Evolutionary conservation across 2,888 invertebrate genomes (phyloP).

Genomic region (Steinernema hermaphroditum): DNA sequence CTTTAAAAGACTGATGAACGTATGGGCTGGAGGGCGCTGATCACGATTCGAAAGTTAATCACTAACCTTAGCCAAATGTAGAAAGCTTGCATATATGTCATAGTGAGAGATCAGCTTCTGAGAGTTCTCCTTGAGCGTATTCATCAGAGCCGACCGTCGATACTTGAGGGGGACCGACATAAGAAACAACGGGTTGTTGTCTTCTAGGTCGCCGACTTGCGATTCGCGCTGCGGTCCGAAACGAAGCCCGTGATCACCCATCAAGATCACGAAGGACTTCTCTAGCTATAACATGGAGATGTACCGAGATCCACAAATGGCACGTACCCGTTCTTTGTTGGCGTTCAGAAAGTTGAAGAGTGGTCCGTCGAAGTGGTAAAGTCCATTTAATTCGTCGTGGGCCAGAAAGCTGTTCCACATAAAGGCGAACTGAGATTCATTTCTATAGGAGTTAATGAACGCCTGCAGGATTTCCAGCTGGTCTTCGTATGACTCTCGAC

Average conservation of each 20-base stretch:
- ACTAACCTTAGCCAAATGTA: neutral
- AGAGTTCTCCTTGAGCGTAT: neutral
- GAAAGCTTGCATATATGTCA: neutral
- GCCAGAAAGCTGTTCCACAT: neutral
- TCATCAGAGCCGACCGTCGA: neutral
- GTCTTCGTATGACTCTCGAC: neutral
- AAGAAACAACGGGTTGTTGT: neutral
- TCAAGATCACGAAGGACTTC: neutral
- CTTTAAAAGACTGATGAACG: no score
- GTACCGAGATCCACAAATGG: neutral
- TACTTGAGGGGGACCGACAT: neutral
- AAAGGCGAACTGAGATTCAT: neutral
- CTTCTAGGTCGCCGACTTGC: no score
- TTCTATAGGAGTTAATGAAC: neutral
- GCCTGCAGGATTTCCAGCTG: neutral
- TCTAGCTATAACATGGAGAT: neutral
- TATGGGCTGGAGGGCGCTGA: no score
- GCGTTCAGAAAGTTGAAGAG: neutral
- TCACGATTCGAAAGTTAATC: no score
- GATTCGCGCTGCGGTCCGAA: neutral
- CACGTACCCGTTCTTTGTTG: neutral
- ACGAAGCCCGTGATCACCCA: neutral
- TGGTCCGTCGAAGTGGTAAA: neutral
- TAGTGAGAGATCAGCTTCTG: neutral
- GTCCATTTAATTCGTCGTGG: neutral